phyloP scores from a whole-genome alignment of 2,888 invertebrate species.

The Boloria selene region DNA sequence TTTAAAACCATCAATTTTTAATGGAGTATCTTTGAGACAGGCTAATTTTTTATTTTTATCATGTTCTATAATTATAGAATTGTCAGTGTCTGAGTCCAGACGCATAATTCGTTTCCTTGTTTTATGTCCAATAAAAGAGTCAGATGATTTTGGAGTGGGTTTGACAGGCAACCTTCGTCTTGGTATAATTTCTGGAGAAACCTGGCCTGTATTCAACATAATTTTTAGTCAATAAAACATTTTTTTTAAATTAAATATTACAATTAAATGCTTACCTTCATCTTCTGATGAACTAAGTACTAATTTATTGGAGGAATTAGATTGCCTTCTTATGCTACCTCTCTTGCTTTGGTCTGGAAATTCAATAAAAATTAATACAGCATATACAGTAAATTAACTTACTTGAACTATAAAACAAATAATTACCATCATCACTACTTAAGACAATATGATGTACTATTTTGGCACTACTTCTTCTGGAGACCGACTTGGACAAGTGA shows the following conservation, averaged over 20 bases:
- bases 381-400: not conserved
- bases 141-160: conserved; percentile 47
- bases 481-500: conserved; percentile 44
- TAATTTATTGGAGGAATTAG: conserved; percentile 51
- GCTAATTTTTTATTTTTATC: conserved; percentile 57
- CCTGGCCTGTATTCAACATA: conserved; percentile 40
- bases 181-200: conserved; percentile 70
- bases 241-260: not conserved
- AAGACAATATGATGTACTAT: conserved; percentile 48
- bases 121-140: conserved; percentile 54
- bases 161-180: conserved; percentile 49
- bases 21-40: conserved; percentile 68
- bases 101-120: conserved; percentile 66
- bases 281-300: conserved; percentile 61
- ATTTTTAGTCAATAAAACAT: not conserved
- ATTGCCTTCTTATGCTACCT: conserved; percentile 52
- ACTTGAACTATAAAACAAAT: conserved; percentile 25
- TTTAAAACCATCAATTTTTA: conserved; percentile 50
- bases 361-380: conserved; percentile 7
- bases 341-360: conserved; percentile 52
- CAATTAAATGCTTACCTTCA: conserved; percentile 50
- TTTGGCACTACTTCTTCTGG: conserved; percentile 48
- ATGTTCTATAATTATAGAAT: conserved; percentile 68
- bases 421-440: conserved; percentile 67
- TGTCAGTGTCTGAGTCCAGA: conserved; percentile 70